phyloP scores from a whole-genome alignment of 2,113 vertebrate species.

The Sarotherodon lohbergeri region DNA sequence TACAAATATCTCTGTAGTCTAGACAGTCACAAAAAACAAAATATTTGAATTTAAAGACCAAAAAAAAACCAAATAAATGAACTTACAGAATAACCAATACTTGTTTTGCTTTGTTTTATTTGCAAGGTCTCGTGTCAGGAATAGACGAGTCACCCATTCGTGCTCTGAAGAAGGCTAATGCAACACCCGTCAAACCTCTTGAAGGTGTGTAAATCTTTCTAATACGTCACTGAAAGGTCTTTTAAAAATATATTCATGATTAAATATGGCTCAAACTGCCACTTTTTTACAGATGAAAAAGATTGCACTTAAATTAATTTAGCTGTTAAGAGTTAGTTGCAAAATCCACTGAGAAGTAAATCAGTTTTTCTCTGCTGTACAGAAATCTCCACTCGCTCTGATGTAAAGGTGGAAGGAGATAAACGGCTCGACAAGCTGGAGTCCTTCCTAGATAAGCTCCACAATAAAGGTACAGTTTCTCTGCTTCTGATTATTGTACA shows the following conservation, averaged over 20 bases:
- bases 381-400: slow-evolving; percentile 72
- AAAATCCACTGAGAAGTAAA: not conserved
- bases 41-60: not conserved
- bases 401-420: slow-evolving; percentile 71
- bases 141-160: slow-evolving; percentile 60
- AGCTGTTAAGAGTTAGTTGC: not conserved
- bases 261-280: not conserved
- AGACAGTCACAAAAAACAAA: not conserved
- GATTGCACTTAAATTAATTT: not conserved
- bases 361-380: not conserved
- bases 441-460: slow-evolving; percentile 78
- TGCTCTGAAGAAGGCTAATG: slow-evolving; percentile 57
- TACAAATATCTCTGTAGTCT: not conserved
- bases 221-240: not conserved
- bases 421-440: slow-evolving; percentile 78
- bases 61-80: not conserved
- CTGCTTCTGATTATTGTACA: not conserved
- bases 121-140: slow-evolving; percentile 65
- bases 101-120: not conserved
- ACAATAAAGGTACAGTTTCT: slow-evolving; percentile 66
- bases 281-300: not conserved
- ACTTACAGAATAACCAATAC: not conserved
- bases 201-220: slow-evolving; percentile 58
- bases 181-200: slow-evolving; percentile 69
- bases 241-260: not conserved